phyloP scores from a whole-genome alignment of 2,113 vertebrate genomes.

The Anguilla japonica region DNA sequence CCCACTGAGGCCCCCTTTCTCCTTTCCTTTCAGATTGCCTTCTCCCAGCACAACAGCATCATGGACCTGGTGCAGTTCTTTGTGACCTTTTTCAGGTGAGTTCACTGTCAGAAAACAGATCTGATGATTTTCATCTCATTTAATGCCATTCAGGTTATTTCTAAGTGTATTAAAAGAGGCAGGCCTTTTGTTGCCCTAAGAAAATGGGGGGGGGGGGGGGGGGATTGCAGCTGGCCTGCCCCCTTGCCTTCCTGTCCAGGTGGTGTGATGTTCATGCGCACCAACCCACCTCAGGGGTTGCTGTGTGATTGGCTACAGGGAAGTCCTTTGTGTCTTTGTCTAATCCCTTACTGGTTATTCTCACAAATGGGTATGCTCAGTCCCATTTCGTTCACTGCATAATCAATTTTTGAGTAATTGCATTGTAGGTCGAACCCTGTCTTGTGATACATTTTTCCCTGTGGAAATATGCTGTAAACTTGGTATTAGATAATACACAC shows the following conservation, averaged over 20 bases:
- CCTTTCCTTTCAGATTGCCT: slow-evolving; percentile 84
- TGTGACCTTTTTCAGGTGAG: slow-evolving; percentile 99
- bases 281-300: too few relatives aligned
- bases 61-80: slow-evolving; percentile 99
- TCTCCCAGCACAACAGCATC: slow-evolving; percentile 97
- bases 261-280: not conserved
- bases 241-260: not conserved
- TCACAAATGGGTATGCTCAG: not conserved
- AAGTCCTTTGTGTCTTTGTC: too few relatives aligned
- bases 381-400: not conserved
- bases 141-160: not conserved
- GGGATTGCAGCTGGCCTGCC: not conserved
- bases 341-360: too few relatives aligned
- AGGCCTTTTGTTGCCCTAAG: not conserved
- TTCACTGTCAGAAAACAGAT: slow-evolving; percentile 8
- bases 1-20: not conserved
- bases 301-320: not conserved
- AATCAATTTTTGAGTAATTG: not conserved
- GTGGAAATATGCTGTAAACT: not conserved
- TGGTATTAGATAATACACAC: not conserved
- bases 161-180: not conserved
- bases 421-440: not conserved
- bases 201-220: not conserved
- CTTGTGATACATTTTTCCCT: not conserved
- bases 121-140: not conserved